Percentiles rank a stretch among this genome's conserved stretches.
Conservation (phyloP, 2,888 invertebrate species). For the Norana najaformis region DNA sequence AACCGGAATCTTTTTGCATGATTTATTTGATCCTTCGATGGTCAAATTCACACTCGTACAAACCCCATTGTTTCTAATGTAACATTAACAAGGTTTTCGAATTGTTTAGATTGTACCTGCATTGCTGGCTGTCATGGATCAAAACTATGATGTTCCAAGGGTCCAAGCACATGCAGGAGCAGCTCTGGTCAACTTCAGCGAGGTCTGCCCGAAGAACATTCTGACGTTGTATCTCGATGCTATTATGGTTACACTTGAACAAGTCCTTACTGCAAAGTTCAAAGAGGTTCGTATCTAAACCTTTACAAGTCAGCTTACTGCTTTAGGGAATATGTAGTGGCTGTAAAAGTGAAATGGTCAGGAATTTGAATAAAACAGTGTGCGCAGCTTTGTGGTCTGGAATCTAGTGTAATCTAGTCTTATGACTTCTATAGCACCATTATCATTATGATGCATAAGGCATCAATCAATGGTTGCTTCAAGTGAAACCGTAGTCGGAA, state of each 20-base stretch:
- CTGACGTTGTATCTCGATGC: conserved; percentile 85
- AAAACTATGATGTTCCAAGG: conserved; percentile 87
- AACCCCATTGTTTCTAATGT: not conserved
- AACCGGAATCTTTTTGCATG: not conserved
- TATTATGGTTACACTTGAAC: conserved; percentile 81
- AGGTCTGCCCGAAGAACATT: conserved; percentile 95
- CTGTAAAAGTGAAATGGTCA: not conserved
- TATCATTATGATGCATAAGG: not conserved
- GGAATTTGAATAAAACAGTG: not conserved
- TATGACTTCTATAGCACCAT: not conserved
- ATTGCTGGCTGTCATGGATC: conserved; percentile 81
- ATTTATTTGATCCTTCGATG: not conserved
- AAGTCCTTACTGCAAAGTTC: conserved; percentile 83
- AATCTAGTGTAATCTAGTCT: not conserved
- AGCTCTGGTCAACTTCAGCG: conserved; percentile 97
- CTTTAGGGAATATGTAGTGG: not conserved
- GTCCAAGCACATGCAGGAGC: conserved; percentile 90
- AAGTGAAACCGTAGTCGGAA: not conserved
- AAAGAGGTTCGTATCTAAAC: conserved; percentile 72
- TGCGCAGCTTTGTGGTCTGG: not conserved
- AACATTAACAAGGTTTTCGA: not conserved
- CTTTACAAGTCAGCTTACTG: not conserved
- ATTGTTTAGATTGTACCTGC: conserved; percentile 77
- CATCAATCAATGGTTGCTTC: not conserved
- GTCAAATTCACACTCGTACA: not conserved